Base-by-base conservation (phyloP, 2,888 invertebrate genomes). In the Hoplodrina ambigua region DNA sequence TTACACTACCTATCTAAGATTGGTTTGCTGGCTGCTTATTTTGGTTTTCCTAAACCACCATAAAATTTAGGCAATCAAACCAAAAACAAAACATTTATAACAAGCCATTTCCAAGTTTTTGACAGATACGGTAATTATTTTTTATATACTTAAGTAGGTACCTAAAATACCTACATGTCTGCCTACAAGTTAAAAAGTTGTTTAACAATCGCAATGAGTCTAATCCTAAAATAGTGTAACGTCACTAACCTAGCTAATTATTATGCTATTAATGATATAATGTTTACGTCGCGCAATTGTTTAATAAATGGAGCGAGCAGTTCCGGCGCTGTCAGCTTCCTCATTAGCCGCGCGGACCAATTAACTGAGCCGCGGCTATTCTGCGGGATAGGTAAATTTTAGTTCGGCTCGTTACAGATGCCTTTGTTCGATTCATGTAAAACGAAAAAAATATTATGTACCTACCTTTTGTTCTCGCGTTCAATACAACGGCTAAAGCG, bases 321-420 rank as follows among this genome's bases (percentile, higher is more conserved):
- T 95, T 95, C 96, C 95, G 95, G 92, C 89, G 90, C 87, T 89
- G 94, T 92, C 93, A 91, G 94, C 93, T 91, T 96, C 96, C 96
- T 96, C 96, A 96, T 96, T 96, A 96, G 89, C 87, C 82, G 83
- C 63, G 91, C 90, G 86, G 81, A 84, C 92, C 95, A 96, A 95
- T 96, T 96, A 95, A 90, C 87, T 81, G 87, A 67, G 83, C 73
- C 82, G 77, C 75, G 80, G 89, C 91, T 91, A 91, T 94, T 93
- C 88, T 84, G 91, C 89, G 87, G 85, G 89, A 88, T 90, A 89
- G 90, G 91, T 92, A 91, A 94, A 94, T 89, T 88, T 84, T 80
- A 82, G 75, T 81, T 78, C 75, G 72, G 50, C 69, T 70, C 66
- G 72, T 74, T 75, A 66, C 72, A 15, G 55, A 59, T 61, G 73